A percentile compares a stretch with the other conserved stretches of the same genome.
Evolutionary conservation across 2,113 vertebrate species (phyloP).

Genomic region (Lethenteron reissneri): DNA sequence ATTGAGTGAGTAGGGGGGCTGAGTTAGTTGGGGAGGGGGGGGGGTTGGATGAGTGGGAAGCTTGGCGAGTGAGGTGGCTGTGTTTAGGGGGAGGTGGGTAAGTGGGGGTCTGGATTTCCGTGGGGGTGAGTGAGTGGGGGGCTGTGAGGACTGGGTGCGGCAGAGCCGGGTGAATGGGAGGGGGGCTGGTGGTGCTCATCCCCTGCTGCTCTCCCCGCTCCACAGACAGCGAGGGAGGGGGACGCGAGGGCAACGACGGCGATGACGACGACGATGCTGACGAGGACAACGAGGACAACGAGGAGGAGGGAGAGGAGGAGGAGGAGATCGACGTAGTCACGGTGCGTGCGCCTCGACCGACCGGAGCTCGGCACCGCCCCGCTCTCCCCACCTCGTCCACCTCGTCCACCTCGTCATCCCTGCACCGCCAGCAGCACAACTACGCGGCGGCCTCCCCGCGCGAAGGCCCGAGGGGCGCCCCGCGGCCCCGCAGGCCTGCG

Average conservation of each 20-base stretch:
- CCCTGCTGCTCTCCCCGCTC: no score
- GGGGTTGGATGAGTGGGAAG: no score
- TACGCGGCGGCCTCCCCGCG: constrained; percentile 80
- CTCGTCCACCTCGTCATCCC: constrained; percentile 35
- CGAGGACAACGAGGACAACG: constrained; percentile 40
- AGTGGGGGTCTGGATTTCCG: no score
- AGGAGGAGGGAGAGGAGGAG: constrained; percentile 66
- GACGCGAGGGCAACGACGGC: background rate
- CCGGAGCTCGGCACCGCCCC: constrained; percentile 27
- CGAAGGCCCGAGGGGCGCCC: constrained; percentile 44
- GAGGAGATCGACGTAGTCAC: constrained; percentile 90
- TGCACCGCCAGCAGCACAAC: constrained; percentile 96
- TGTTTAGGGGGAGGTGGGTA: no score
- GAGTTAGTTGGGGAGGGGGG: no score
- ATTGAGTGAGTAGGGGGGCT: no score
- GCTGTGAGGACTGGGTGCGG: no score
- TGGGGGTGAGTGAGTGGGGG: no score
- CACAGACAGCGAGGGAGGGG: background rate
- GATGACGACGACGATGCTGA: constrained; percentile 29
- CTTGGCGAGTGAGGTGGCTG: no score
- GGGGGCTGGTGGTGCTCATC: no score
- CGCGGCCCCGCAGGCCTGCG: constrained; percentile 17
- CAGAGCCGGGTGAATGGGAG: no score
- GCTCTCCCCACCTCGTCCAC: no score
- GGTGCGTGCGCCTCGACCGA: constrained; percentile 56